phyloP scores from a whole-genome alignment of 1,140 invertebrate species.

The Riptortus pedestris region DNA sequence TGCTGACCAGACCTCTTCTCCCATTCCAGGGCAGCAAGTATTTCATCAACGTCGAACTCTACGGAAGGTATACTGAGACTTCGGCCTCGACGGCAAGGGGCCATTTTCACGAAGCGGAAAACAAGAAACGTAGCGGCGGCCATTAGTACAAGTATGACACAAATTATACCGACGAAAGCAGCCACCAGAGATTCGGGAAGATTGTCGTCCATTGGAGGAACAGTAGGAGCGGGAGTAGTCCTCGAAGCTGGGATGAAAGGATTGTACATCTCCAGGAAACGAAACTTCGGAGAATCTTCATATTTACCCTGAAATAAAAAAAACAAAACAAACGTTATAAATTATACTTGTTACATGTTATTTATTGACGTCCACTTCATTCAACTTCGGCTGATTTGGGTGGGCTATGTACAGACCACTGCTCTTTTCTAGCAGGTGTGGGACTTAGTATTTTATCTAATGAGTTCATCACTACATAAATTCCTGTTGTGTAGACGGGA shows the following conservation, averaged over 20 bases:
- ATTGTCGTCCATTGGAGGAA: neutral
- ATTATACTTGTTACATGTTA: too few species aligned
- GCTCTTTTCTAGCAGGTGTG: too few species aligned
- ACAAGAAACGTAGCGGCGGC: neutral
- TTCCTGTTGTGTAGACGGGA: too few species aligned
- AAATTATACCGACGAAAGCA: too few species aligned
- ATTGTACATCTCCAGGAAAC: neutral
- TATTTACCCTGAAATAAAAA: too few species aligned
- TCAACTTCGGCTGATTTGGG: too few species aligned
- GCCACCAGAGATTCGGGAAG: neutral
- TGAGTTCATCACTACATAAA: too few species aligned
- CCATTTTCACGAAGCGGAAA: neutral
- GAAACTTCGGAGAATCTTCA: neutral
- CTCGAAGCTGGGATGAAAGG: neutral
- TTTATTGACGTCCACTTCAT: too few species aligned
- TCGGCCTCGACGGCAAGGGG: neutral
- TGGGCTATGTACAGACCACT: too few species aligned
- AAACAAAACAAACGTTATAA: too few species aligned
- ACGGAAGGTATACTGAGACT: neutral
- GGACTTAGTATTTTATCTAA: too few species aligned
- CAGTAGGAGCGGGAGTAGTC: neutral
- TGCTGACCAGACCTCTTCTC: neutral
- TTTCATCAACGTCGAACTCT: neutral
- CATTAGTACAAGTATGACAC: neutral
- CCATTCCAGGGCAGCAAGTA: neutral